Conservation (phyloP, 2,113 vertebrate genomes). For the Poicephalus meyeri region DNA sequence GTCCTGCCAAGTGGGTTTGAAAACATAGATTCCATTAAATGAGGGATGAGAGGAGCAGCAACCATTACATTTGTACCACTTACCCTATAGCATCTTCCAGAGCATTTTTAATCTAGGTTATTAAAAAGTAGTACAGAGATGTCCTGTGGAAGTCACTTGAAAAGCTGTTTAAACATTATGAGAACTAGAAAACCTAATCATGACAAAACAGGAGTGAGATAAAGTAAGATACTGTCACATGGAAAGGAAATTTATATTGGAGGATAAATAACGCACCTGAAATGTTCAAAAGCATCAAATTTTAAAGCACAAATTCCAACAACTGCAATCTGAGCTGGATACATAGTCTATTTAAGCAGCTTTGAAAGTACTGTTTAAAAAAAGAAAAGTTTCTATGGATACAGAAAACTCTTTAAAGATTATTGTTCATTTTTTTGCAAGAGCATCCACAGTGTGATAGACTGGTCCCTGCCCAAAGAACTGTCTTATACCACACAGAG, state of each 20-base stretch:
- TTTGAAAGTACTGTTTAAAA: neutral
- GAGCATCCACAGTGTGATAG: neutral
- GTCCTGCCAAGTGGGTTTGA: neutral
- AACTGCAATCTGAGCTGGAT: neutral
- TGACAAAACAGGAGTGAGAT: neutral
- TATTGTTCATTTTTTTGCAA: neutral
- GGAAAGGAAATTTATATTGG: neutral
- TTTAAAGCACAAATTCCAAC: neutral
- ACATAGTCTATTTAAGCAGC: neutral
- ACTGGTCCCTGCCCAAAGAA: neutral
- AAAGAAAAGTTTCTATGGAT: neutral
- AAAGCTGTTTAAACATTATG: neutral
- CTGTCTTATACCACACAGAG: neutral
- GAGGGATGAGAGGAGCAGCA: neutral
- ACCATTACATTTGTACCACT: neutral
- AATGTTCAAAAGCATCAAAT: neutral
- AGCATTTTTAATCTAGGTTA: neutral
- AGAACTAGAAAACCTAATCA: neutral
- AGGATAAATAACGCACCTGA: neutral
- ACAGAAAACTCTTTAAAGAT: neutral
- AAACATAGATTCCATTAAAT: neutral
- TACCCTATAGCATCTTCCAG: neutral
- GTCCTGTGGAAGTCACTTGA: neutral
- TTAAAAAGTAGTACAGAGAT: neutral
- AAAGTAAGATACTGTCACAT: neutral